Conservation (phyloP, 1,140 invertebrate genomes). For the Nilaparvata lugens region DNA sequence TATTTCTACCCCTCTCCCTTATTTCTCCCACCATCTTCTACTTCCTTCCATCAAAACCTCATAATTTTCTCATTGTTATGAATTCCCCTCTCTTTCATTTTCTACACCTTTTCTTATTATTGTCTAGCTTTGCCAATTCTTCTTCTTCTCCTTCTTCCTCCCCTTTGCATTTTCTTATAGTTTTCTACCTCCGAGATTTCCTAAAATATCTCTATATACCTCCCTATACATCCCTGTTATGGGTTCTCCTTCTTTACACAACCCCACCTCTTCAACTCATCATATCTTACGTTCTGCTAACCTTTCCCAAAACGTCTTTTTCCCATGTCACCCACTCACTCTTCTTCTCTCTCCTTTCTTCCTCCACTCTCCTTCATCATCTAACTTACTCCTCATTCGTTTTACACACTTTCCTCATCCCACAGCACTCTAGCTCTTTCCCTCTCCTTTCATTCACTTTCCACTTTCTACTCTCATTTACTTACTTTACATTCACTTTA, state of each 20-base stretch:
- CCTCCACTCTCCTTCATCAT: background rate
- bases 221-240: background rate
- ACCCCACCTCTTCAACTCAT: too few relatives aligned
- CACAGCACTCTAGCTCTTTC: too few relatives aligned
- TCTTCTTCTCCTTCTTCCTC: background rate
- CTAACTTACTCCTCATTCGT: background rate
- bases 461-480: background rate
- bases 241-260: too few relatives aligned
- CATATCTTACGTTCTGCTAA: too few relatives aligned
- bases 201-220: background rate
- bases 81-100: background rate
- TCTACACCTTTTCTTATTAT: background rate
- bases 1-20: too few relatives aligned
- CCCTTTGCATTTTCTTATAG: background rate
- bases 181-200: background rate
- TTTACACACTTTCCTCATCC: background rate
- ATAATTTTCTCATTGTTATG: background rate
- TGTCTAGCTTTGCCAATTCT: background rate
- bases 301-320: background rate
- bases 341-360: background rate
- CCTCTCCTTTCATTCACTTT: background rate
- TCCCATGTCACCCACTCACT: background rate
- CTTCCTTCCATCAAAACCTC: background rate
- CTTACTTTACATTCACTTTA: too few relatives aligned
- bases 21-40: background rate